Percentiles rank a stretch among this genome's conserved stretches.
phyloP scores from a whole-genome alignment of 2,113 vertebrate genomes.

The Chloropsis cyanopogon region DNA sequence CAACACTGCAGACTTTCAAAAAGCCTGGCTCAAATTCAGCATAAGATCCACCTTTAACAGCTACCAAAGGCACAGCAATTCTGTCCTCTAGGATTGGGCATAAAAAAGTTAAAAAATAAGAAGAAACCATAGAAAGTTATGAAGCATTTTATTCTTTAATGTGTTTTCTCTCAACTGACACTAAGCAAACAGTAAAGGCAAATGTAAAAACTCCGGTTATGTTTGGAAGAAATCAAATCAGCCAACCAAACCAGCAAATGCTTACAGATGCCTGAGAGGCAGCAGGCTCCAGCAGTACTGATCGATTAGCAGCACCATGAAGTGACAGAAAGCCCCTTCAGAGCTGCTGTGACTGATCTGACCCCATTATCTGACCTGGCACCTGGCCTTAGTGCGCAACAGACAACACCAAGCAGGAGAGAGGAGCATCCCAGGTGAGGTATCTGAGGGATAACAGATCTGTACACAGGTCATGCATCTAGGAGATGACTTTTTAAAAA shows the following conservation, averaged over 20 bases:
- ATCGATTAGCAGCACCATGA: neutral
- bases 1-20: neutral
- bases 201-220: accelerated
- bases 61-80: neutral
- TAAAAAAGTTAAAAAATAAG: neutral
- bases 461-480: neutral
- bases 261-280: neutral
- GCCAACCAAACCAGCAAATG: neutral
- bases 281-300: neutral
- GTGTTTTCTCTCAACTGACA: neutral
- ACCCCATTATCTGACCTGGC: neutral
- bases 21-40: neutral
- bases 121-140: neutral
- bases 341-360: neutral
- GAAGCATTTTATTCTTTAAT: neutral
- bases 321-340: neutral
- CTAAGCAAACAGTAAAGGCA: neutral
- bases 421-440: neutral
- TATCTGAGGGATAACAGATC: neutral
- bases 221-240: neutral
- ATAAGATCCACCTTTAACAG: neutral
- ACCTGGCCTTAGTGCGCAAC: neutral
- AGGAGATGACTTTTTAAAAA: neutral
- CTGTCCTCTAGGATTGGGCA: neutral
- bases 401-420: neutral